Base-by-base conservation (phyloP, 2,113 vertebrate genomes). In the Trichechus manatus region DNA sequence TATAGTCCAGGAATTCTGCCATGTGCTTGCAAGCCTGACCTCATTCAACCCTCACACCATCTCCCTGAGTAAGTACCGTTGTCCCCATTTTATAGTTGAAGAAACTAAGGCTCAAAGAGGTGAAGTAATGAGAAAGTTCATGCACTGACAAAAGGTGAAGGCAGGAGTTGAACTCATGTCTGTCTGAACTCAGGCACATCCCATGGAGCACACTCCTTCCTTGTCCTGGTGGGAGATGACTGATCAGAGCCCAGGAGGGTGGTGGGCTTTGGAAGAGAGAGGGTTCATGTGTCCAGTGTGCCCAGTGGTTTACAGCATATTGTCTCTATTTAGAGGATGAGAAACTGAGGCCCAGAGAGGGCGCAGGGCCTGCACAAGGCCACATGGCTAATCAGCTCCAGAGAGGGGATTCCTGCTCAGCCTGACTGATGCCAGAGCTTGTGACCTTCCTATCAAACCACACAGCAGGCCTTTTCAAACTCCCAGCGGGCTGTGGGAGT, bases 241-340 rank as follows among this genome's bases (percentile, higher is more conserved):
- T 27, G 47, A 70, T 6, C 20, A 64, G 36, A 33, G 56, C 17
- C 33, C 47, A 42, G 47, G 42, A 78, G 20, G 66, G 27, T 1
- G 44, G 80, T n/a, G 5, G 93, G 29, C 81, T 87, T 53, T 20
- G 68, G 11, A 27, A 11, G 63, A 47, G 33, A 25, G 13, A 22
- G 15, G 33, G 36, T 1, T 50, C 14, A 0, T 50, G 5, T 5
- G 5, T 81, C 22, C 27, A 13, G 4, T 20, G 27, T 0, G 22
- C 20, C 3, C 31, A 1, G 0, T 1, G 6, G 39, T 47, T 9
- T 4, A 23, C 0, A 6, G 31, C 0, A 1, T 20, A 3, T 74
- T 20, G 11, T 25, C n/a, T 68, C 64, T 39, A 22, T 33, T 17
- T 56, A 47, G 66, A 82, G 66, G 25, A 7, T 1, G 22, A 50